phyloP scores from a whole-genome alignment of 2,888 invertebrate genomes.

The Megastigmus dorsalis region DNA sequence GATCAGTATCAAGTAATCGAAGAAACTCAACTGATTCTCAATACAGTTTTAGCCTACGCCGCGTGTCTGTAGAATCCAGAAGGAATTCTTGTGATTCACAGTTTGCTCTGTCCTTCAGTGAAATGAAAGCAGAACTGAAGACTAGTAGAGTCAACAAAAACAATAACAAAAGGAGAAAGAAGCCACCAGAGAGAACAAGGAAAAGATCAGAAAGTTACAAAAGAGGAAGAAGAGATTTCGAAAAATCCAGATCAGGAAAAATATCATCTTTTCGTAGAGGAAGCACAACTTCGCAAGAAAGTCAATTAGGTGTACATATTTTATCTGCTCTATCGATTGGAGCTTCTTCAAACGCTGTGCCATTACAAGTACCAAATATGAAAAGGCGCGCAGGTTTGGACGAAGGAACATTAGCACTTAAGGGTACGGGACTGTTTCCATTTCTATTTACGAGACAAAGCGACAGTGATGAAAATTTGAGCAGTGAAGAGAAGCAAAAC shows the following conservation, averaged over 20 bases:
- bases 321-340: conserved; percentile 79
- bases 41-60: conserved; percentile 85
- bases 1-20: conserved; percentile 77
- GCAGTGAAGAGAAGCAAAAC: conserved; percentile 65
- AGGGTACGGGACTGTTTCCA: conserved; percentile 66
- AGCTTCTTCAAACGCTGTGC: conserved; percentile 74
- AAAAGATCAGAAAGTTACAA: conserved; percentile 59
- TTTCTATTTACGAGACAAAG: conserved; percentile 77
- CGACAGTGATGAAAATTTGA: conserved; percentile 69
- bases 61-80: conserved; percentile 90
- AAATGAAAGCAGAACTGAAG: conserved; percentile 78
- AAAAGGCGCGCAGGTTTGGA: conserved; percentile 77
- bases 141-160: conserved; percentile 73
- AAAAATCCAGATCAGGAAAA: conserved; percentile 68
- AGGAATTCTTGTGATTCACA: conserved; percentile 93
- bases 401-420: conserved; percentile 68
- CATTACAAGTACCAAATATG: conserved; percentile 77
- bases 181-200: conserved; percentile 55
- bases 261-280: conserved; percentile 75
- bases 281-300: conserved; percentile 88
- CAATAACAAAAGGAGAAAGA: conserved; percentile 74
- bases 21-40: conserved; percentile 79
- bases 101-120: conserved; percentile 88
- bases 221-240: conserved; percentile 63
- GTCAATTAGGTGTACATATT: conserved; percentile 84